Percentiles rank a stretch among this genome's conserved stretches.
phyloP scores from a whole-genome alignment of 2,888 invertebrate species.

The Scrobipalpa atriplicella region DNA sequence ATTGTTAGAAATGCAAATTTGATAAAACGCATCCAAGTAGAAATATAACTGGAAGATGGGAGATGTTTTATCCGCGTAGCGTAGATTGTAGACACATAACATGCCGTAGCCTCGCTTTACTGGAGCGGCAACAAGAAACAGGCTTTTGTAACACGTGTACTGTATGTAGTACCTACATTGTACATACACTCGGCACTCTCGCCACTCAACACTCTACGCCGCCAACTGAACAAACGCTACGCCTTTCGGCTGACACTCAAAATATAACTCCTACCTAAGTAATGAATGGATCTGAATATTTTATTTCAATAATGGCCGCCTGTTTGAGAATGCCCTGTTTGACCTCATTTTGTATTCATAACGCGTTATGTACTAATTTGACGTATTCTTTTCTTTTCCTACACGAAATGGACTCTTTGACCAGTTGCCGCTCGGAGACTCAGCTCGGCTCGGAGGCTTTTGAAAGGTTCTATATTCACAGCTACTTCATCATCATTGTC shows the following conservation, averaged over 20 bases:
- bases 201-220: conserved; percentile 18
- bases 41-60: not conserved
- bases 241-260: conserved; percentile 71
- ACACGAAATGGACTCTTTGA: conserved; percentile 71
- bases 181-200: conserved; percentile 33
- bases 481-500: not conserved
- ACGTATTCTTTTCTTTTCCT: conserved; percentile 74
- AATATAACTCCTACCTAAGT: conserved; percentile 61
- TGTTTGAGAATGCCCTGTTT: conserved; percentile 77
- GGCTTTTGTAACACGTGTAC: conserved; percentile 53
- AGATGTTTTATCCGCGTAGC: not conserved
- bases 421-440: conserved; percentile 59
- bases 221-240: conserved; percentile 78
- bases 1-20: not conserved
- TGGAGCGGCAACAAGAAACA: conserved; percentile 46
- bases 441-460: conserved; percentile 50
- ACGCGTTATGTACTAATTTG: conserved; percentile 79
- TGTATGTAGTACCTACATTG: conserved; percentile 41
- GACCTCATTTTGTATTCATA: conserved; percentile 80
- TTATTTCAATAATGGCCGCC: conserved; percentile 75
- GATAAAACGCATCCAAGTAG: not conserved
- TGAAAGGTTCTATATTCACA: conserved; percentile 8
- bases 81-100: not conserved
- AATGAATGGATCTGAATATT: conserved; percentile 80
- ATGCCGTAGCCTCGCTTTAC: conserved; percentile 2